These are phyloP conservation scores for Alosa alosa DNA, from an alignment of 2,113 vertebrate species.

Conservation along the genomic window DNA sequence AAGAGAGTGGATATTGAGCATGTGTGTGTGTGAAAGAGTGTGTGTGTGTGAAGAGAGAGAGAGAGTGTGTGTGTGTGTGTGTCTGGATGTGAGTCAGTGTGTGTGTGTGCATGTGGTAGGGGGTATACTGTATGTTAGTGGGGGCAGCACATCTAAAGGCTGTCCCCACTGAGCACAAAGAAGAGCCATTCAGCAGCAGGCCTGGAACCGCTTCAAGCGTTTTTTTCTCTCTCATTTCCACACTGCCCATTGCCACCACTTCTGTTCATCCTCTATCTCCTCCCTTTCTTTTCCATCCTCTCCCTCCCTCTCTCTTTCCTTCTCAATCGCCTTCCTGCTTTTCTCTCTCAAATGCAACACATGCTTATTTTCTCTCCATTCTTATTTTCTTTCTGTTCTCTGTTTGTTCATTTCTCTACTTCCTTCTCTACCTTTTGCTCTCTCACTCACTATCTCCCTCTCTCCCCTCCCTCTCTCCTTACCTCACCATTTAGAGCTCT, in stretches of 20 bases:
- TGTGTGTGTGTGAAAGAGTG: neutral
- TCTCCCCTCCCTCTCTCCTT: neutral
- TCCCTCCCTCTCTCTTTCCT: neutral
- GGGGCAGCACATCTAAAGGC: slow-evolving; percentile 25
- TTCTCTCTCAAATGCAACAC: neutral
- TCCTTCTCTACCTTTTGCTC: neutral
- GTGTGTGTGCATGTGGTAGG: neutral
- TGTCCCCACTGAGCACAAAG: slow-evolving; percentile 40
- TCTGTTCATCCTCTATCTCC: slow-evolving; percentile 29
- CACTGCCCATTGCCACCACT: neutral
- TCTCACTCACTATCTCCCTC: neutral
- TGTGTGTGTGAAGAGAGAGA: neutral
- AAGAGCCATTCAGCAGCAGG: slow-evolving; percentile 30
- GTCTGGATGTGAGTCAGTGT: neutral
- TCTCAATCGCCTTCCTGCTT: neutral
- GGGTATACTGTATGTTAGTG: slow-evolving; percentile 1
- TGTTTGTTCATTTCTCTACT: neutral
- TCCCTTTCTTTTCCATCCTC: neutral
- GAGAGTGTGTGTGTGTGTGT: neutral
- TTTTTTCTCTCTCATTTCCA: neutral
- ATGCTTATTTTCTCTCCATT: slow-evolving; percentile 4
- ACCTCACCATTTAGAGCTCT: neutral
- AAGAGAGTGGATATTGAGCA: neutral
- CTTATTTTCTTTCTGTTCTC: neutral
- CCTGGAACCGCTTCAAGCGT: slow-evolving; percentile 29